Evolutionary conservation across 2,797 vertebrate genomes (phyloP).

Genomic region (Orestias chungarensis): DNA sequence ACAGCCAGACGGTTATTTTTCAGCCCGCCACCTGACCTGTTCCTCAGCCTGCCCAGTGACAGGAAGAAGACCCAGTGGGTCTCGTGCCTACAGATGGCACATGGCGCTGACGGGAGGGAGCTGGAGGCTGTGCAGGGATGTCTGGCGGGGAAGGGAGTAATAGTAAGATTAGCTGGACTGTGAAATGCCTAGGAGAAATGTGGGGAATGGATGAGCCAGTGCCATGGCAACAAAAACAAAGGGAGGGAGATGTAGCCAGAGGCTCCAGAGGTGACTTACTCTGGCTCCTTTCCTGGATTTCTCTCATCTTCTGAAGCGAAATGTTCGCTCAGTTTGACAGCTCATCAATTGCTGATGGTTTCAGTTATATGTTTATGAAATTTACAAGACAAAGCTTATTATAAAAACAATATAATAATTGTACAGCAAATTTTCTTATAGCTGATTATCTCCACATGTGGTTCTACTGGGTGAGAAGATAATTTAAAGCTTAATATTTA

Average conservation of each 20-base stretch:
- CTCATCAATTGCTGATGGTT: conserved; percentile 51
- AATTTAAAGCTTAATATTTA: conserved; percentile 3
- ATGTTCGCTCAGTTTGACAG: conserved; percentile 52
- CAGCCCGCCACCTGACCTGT: conserved; percentile 61
- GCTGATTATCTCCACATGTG: conserved; percentile 37
- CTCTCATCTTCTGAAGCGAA: conserved; percentile 61
- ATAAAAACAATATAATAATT: conserved; percentile 20
- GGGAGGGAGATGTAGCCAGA: conserved; percentile 35
- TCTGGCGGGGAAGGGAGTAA: conserved; percentile 24
- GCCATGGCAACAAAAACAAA: conserved; percentile 74
- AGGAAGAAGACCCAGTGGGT: conserved; percentile 50
- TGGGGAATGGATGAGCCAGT: conserved; percentile 48
- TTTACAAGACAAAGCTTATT: conserved; percentile 30
- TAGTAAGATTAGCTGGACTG: conserved; percentile 53
- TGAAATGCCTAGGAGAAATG: conserved; percentile 49
- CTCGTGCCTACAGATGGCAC: conserved; percentile 62
- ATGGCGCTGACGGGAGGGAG: conserved; percentile 58
- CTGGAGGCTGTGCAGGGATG: conserved; percentile 42
- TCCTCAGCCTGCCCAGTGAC: conserved; percentile 48
- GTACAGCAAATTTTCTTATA: conserved; percentile 28
- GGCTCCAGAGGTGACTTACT: conserved; percentile 53
- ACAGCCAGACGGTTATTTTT: conserved; percentile 62
- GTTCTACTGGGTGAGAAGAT: background rate
- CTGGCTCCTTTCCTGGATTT: conserved; percentile 54
- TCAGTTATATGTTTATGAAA: conserved; percentile 43